These are phyloP conservation scores for Pyrgilauda ruficollis DNA, from an alignment of 2,113 vertebrate genomes.

Conservation along the genomic window DNA sequence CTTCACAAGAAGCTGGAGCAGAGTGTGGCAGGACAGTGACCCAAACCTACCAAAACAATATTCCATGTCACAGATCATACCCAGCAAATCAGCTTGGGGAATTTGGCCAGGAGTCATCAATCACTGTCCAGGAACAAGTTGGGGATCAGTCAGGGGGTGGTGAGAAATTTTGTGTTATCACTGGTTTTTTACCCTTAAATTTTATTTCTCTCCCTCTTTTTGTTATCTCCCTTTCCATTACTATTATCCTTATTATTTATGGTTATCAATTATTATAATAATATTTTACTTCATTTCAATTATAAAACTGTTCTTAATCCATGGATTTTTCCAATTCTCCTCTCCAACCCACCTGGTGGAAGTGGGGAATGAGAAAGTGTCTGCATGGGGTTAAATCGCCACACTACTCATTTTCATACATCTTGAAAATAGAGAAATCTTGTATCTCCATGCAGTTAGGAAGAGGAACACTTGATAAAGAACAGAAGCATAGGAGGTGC, in stretches of 20 bases:
- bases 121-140: not conserved
- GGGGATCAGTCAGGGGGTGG: not conserved
- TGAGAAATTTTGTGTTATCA: not conserved
- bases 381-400: not conserved
- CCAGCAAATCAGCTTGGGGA: not conserved
- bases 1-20: not conserved
- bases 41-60: not conserved
- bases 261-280: not conserved
- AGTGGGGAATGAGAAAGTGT: not conserved
- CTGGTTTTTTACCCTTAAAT: not conserved
- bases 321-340: not conserved
- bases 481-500: not conserved
- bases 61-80: not conserved
- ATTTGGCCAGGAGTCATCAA: not conserved
- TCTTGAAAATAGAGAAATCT: not conserved
- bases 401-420: not conserved
- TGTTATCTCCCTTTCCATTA: not conserved
- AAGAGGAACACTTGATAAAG: not conserved
- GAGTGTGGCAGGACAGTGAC: not conserved
- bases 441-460: not conserved
- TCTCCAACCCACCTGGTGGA: not conserved
- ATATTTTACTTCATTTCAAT: not conserved
- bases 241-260: not conserved
- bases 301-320: not conserved
- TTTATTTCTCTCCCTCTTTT: not conserved